Evolutionary conservation across 2,797 vertebrate genomes (phyloP), one percentile per base, ranked within the genome.

Genomic region (Erethizon dorsatum): DNA sequence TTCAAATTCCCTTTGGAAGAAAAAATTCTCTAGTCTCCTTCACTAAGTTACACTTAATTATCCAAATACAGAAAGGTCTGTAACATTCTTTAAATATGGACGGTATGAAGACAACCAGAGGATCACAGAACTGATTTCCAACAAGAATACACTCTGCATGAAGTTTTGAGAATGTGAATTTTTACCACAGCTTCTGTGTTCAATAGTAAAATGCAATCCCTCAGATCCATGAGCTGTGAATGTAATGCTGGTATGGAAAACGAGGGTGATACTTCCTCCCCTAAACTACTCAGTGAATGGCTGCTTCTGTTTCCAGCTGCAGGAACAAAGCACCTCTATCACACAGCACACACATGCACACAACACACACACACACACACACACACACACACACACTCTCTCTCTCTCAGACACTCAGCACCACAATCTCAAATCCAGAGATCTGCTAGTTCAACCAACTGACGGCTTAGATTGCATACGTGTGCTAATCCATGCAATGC

Each of bases 201-300:
- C 69, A 71, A 94, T 0, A 97, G 97, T 96, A 96, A 47, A 84
- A 47, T 31, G 91, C 47, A 86, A 65, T 41, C 88, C 79, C 89
- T 96, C 67, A 73, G 88, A 69, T 73, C 57, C 75, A 56, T 4
- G 85, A 91, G 63, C 75, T 9, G 59, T 86, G 83, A 73, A 90
- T 82, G 69, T 45, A 6, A 94, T 73, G 96, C 97, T 95, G 88
- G 95, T 96, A 83, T 67, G 69, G 90, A 97, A 97, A 82, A 93
- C 20, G 84, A 95, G 73, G 95, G 71, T 50, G 91, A 87, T 2
- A 69, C 56, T 93, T 90, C 59, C 20, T 13, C 83, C 54, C 61
- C 91, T 41, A 12, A 47, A 52, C 45, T 54, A 37, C 28, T 71
- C 97, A 18, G 4, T 78, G 89, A 98, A 94, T 54, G 57, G 91